Percentiles rank a stretch among this genome's conserved stretches.
Evolutionary conservation across 2,797 vertebrate species (phyloP).

Genomic region (Paedocypris micromegethes): DNA sequence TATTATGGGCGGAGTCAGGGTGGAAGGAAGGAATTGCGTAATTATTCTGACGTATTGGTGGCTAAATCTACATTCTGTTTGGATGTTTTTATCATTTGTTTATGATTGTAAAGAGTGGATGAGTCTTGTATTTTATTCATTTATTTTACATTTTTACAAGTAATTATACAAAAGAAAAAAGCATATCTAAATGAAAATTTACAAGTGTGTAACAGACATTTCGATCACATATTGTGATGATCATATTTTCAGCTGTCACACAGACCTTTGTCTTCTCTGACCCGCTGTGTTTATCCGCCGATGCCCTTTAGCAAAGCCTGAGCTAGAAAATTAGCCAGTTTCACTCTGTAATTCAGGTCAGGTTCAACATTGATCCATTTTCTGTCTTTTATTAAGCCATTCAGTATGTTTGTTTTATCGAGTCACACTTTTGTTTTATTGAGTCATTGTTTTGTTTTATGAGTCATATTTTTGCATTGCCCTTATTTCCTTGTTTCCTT

Average conservation of each 20-base stretch:
- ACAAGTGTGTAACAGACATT: constrained; percentile 12
- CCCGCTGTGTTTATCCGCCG: constrained; percentile 27
- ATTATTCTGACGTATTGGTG: too few species aligned
- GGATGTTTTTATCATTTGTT: too few species aligned
- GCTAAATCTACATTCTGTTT: too few species aligned
- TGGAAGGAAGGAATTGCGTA: too few species aligned
- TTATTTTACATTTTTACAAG: too few species aligned
- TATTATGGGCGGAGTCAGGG: too few species aligned
- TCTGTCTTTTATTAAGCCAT: neutral
- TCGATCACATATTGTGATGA: neutral
- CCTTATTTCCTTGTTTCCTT: constrained; percentile 33
- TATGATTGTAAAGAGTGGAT: too few species aligned
- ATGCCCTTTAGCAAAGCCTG: constrained; percentile 28
- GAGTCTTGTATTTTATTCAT: too few species aligned
- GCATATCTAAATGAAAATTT: constrained; percentile 13
- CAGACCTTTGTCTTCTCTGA: constrained; percentile 13
- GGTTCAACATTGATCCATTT: constrained; percentile 9
- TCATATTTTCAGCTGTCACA: neutral
- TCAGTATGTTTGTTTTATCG: neutral
- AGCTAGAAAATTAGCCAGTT: constrained; percentile 22
- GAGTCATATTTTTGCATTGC: neutral
- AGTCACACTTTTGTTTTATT: too few species aligned
- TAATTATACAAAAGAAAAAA: too few species aligned
- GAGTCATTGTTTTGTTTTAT: neutral
- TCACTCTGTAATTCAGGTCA: constrained; percentile 34